phyloP scores from a whole-genome alignment of 2,797 vertebrate species.

The Urophycis tenuis region DNA sequence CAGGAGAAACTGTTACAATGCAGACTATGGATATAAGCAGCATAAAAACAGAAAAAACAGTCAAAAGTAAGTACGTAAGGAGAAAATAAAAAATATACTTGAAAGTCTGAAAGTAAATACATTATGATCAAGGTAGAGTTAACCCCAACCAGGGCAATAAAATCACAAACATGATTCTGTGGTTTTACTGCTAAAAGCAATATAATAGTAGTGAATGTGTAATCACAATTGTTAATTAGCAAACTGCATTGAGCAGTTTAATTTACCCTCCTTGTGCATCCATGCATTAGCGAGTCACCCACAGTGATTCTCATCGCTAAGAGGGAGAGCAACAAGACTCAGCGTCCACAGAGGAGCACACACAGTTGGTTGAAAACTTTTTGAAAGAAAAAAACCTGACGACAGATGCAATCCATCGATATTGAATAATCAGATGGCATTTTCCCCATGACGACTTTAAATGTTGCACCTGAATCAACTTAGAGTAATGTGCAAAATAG shows the following conservation, averaged over 20 bases:
- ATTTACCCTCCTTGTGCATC: neutral
- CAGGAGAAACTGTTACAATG: neutral
- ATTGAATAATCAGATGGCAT: constrained; percentile 39
- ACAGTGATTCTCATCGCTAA: neutral
- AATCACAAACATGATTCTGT: neutral
- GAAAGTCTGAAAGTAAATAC: neutral
- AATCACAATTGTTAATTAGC: neutral
- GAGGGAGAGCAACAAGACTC: neutral
- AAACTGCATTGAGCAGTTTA: constrained; percentile 1
- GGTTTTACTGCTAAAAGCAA: neutral
- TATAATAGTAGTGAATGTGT: neutral
- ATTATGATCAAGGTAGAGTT: neutral
- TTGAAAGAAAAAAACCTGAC: neutral
- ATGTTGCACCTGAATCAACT: constrained; percentile 55
- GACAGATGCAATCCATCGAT: neutral
- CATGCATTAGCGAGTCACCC: neutral
- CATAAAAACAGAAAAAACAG: neutral
- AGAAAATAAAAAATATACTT: neutral
- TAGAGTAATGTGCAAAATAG: constrained; percentile 49
- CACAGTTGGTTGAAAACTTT: neutral
- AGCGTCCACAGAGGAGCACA: neutral
- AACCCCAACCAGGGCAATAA: neutral
- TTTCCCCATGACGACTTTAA: constrained; percentile 39
- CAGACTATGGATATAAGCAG: neutral
- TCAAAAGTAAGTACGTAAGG: neutral